phyloP scores from a whole-genome alignment of 2,888 invertebrate genomes.

The Strigamia maritima region DNA sequence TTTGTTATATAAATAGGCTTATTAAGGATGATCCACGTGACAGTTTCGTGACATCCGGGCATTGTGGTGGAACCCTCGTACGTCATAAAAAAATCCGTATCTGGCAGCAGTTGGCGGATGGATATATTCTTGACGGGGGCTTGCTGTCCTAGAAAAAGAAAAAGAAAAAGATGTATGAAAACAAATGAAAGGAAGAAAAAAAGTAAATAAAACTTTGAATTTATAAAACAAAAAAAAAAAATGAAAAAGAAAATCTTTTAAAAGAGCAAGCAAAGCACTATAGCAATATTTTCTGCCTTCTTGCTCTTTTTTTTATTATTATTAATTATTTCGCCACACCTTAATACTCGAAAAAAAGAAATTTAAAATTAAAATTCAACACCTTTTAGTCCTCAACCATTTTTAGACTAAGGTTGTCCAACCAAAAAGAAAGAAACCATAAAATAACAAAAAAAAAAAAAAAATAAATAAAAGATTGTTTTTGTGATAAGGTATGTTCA shows the following conservation, averaged over 20 bases:
- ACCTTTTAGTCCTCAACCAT: neutral
- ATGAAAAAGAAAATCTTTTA: neutral
- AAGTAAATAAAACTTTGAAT: neutral
- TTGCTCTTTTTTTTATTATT: neutral
- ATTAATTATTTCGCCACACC: neutral
- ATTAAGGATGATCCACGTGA: conserved; percentile 97
- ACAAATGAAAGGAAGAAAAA: neutral
- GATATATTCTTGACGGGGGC: conserved; percentile 81
- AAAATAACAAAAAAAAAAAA: neutral
- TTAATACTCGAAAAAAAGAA: neutral
- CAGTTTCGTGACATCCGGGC: conserved; percentile 99
- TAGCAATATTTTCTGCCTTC: neutral
- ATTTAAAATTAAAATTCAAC: neutral
- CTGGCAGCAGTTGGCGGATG: conserved; percentile 79
- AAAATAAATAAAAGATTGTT: neutral
- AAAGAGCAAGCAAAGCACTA: neutral
- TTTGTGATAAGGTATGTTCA: neutral
- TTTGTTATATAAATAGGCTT: conserved; percentile 95
- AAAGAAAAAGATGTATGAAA: neutral
- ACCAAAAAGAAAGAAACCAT: neutral
- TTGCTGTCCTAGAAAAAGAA: conserved; percentile 65
- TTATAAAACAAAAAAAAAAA: neutral
- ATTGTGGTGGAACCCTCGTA: conserved; percentile 97
- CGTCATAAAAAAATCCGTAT: conserved; percentile 91
- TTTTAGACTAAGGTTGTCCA: neutral